These are phyloP conservation scores for Himalopsyche anomala DNA, from an alignment of 2,888 invertebrate genomes.

Conservation along the genomic window DNA sequence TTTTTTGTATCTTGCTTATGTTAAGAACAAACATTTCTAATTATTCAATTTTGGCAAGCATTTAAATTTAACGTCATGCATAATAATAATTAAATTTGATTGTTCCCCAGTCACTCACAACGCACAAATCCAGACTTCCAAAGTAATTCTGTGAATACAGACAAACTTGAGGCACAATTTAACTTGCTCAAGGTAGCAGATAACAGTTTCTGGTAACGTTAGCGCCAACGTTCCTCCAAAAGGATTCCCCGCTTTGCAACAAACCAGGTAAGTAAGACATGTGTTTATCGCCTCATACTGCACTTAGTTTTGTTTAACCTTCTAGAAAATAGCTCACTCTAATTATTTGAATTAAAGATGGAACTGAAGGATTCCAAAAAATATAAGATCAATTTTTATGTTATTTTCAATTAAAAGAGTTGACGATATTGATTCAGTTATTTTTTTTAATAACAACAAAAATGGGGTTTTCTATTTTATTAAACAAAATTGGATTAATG, in stretches of 20 bases:
- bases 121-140: constrained; percentile 10
- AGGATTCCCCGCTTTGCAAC: background rate
- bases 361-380: too few species aligned
- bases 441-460: too few species aligned
- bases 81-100: constrained; percentile 10
- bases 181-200: constrained; percentile 52
- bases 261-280: background rate
- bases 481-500: too few species aligned
- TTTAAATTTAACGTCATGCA: background rate
- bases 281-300: background rate
- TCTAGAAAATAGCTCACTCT: too few species aligned
- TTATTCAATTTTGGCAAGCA: too few species aligned
- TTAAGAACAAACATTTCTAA: too few species aligned
- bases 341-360: too few species aligned
- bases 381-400: too few species aligned
- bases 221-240: constrained; percentile 32
- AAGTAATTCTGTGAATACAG: constrained; percentile 16
- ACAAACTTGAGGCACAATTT: constrained; percentile 55
- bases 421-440: too few species aligned
- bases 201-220: constrained; percentile 30
- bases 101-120: constrained; percentile 1
- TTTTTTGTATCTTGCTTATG: too few species aligned
- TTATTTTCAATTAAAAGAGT: too few species aligned
- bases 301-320: background rate
- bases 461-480: too few species aligned